A percentile compares a stretch with the other conserved stretches of the same genome.
phyloP scores from a whole-genome alignment of 1,140 invertebrate species.

The Heliconius hermathena region DNA sequence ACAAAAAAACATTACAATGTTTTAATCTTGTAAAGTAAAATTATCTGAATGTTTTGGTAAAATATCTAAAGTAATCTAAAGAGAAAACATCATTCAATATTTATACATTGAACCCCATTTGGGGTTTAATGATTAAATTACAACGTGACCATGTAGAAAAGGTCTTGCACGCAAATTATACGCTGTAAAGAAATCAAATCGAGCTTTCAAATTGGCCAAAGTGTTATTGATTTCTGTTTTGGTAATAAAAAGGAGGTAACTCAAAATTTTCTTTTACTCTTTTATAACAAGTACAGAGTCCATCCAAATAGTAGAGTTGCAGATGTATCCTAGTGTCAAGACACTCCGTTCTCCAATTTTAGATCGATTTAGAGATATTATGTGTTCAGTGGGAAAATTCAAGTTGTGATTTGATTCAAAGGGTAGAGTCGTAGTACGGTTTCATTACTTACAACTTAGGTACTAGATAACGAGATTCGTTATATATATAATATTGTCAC shows the following conservation, averaged over 20 bases:
- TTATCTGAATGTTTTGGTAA: background rate
- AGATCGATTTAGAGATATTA: too few relatives aligned
- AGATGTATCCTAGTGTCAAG: too few relatives aligned
- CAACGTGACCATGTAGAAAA: slow-evolving; percentile 15
- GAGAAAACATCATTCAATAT: background rate
- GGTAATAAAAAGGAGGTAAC: background rate
- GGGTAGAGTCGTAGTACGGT: too few relatives aligned
- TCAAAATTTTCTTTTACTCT: background rate
- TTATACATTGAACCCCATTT: background rate
- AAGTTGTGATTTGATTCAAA: too few relatives aligned
- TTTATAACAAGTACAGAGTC: background rate
- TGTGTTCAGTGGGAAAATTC: too few relatives aligned
- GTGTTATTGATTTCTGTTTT: slow-evolving; percentile 19
- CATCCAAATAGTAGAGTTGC: too few relatives aligned
- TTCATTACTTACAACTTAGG: too few relatives aligned
- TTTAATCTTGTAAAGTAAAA: too few relatives aligned
- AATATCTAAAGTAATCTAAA: background rate
- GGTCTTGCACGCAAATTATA: slow-evolving; percentile 23
- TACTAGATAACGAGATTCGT: too few relatives aligned
- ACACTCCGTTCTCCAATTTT: too few relatives aligned
- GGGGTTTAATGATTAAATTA: slow-evolving; percentile 21
- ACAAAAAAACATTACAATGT: too few relatives aligned
- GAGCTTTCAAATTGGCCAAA: slow-evolving; percentile 1
- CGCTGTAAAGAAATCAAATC: slow-evolving; percentile 27
- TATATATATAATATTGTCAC: too few relatives aligned